Evolutionary conservation across 2,888 invertebrate genomes (phyloP).

Genomic region (Machimus atricapillus): DNA sequence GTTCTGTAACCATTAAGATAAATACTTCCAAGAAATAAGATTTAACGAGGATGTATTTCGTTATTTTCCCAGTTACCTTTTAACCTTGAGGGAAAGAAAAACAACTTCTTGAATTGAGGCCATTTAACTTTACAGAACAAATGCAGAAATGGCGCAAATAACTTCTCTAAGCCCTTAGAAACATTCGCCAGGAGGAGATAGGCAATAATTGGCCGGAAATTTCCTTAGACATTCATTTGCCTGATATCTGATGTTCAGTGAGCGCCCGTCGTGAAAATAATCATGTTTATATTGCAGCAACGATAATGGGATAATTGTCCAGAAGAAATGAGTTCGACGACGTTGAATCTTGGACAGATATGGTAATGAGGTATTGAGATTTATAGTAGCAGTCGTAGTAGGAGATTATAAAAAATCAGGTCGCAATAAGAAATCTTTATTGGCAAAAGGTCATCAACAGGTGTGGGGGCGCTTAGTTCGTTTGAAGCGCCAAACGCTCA

Average conservation of each 20-base stretch:
- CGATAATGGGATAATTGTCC: background rate
- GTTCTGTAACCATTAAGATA: background rate
- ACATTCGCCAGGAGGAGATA: background rate
- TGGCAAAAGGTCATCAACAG: background rate
- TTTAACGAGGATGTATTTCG: background rate
- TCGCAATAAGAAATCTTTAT: background rate
- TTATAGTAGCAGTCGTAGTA: background rate
- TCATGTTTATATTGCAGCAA: background rate
- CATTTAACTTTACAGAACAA: background rate
- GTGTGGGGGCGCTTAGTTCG: background rate
- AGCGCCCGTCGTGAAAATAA: background rate
- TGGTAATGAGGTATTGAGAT: background rate
- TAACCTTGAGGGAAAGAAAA: background rate
- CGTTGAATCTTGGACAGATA: background rate
- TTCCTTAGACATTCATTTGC: background rate
- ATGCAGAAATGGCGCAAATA: background rate
- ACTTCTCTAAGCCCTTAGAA: background rate
- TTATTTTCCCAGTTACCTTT: background rate
- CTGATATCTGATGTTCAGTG: background rate
- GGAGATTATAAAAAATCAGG: background rate
- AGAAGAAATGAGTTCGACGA: slow-evolving; percentile 8
- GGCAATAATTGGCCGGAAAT: background rate
- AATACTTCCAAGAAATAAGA: background rate
- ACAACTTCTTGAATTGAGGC: background rate
- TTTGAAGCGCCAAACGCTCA: background rate